A percentile compares a stretch with the other conserved stretches of the same genome.
Evolutionary conservation across 2,113 vertebrate species (phyloP).

Genomic region (Cinclus mexicanus): DNA sequence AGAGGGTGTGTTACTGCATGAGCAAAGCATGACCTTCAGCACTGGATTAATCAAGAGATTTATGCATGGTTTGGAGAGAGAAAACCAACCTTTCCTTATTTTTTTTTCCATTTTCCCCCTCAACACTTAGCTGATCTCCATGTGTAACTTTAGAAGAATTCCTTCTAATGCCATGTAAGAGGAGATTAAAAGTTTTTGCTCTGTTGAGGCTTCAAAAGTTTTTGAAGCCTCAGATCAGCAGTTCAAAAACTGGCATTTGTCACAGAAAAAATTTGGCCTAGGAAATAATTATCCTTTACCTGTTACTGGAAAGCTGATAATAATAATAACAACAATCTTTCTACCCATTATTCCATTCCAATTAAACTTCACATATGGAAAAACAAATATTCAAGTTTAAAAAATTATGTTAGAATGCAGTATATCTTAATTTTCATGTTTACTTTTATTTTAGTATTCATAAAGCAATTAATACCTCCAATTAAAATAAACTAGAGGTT

Average conservation of each 20-base stretch:
- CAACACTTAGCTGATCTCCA: background rate
- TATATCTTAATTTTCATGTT: background rate
- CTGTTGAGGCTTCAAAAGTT: too few relatives aligned
- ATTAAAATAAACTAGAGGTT: background rate
- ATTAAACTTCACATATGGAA: background rate
- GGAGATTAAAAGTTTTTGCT: background rate
- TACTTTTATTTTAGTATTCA: background rate
- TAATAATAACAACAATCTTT: background rate
- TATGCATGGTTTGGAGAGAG: background rate
- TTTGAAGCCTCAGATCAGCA: background rate
- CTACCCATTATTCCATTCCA: background rate
- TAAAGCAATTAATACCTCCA: background rate
- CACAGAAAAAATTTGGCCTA: background rate
- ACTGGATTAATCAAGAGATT: background rate
- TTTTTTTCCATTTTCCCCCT: fast-evolving
- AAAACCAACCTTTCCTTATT: fast-evolving
- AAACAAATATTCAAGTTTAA: background rate
- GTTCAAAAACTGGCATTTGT: background rate
- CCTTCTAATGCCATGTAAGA: background rate
- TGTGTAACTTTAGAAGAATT: background rate
- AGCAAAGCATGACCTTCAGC: background rate
- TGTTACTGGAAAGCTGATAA: background rate
- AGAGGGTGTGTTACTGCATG: fast-evolving
- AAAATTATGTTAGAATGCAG: background rate
- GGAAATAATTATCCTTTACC: background rate